Conservation (phyloP, 2,797 vertebrate genomes). For the Synaphobranchus kaupii region DNA sequence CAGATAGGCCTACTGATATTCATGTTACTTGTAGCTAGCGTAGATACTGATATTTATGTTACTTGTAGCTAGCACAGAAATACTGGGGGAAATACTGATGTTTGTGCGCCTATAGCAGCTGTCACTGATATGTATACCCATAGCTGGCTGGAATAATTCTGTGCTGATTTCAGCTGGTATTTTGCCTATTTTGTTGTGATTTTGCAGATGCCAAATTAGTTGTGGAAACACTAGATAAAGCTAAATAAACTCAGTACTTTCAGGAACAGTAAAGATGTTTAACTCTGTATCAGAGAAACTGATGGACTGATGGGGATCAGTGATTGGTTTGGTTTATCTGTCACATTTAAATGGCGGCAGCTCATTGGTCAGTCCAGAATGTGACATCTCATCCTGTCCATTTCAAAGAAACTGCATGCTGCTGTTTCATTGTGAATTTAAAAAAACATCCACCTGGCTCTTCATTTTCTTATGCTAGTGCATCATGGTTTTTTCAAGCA, state of each 20-base stretch:
- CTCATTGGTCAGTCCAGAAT: conserved; percentile 42
- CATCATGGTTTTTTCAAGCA: background rate
- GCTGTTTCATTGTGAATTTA: conserved; percentile 45
- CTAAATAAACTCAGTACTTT: background rate
- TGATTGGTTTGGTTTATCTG: background rate
- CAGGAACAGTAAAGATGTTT: background rate
- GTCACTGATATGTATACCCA: too few relatives aligned
- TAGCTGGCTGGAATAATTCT: background rate
- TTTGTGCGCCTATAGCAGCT: too few relatives aligned
- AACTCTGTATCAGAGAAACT: too few relatives aligned
- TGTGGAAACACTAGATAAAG: background rate
- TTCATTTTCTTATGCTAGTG: background rate
- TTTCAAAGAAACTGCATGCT: conserved; percentile 54
- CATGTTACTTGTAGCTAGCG: too few relatives aligned
- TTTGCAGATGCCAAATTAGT: too few relatives aligned
- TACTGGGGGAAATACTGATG: too few relatives aligned
- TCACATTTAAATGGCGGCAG: background rate
- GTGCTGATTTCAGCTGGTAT: background rate
- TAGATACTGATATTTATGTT: too few relatives aligned
- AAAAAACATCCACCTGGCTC: conserved; percentile 50
- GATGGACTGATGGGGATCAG: background rate
- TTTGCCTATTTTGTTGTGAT: too few relatives aligned
- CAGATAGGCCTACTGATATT: too few relatives aligned
- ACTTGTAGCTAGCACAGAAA: too few relatives aligned
- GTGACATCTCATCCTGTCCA: conserved; percentile 35